A percentile compares a stretch with the other conserved stretches of the same genome.
Evolutionary conservation across 2,888 invertebrate species (phyloP).

Genomic region (Blastobasis lacticolella): DNA sequence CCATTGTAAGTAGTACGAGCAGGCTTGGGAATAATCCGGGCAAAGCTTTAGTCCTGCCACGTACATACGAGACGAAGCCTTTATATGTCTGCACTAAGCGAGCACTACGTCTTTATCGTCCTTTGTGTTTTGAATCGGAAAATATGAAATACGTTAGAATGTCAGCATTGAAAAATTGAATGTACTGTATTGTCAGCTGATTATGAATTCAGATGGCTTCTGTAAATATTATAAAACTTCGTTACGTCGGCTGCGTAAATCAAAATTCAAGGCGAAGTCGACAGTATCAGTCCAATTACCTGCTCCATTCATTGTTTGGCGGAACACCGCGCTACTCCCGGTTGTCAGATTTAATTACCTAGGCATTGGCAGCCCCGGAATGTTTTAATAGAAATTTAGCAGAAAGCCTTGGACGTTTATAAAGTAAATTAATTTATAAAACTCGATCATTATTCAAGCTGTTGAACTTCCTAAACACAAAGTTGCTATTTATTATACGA

Average conservation of each 20-base stretch:
- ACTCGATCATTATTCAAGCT: neutral
- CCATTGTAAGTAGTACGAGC: too few relatives aligned
- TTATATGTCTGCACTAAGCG: too few relatives aligned
- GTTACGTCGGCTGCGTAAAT: neutral
- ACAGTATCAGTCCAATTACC: neutral
- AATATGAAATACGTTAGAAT: too few relatives aligned
- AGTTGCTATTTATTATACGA: neutral
- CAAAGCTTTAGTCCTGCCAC: too few relatives aligned
- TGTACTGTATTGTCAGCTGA: too few relatives aligned
- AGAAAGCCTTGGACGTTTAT: neutral
- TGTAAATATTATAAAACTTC: too few relatives aligned
- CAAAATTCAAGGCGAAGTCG: neutral
- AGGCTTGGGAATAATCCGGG: too few relatives aligned
- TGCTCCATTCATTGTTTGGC: conserved; percentile 2
- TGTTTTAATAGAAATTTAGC: conserved; percentile 2
- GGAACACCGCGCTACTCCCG: neutral
- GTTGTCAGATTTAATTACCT: conserved; percentile 4
- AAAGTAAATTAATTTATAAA: neutral
- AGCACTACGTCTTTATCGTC: too few relatives aligned
- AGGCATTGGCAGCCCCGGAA: conserved; percentile 1
- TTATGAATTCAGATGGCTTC: too few relatives aligned
- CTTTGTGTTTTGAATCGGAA: too few relatives aligned
- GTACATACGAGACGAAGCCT: too few relatives aligned
- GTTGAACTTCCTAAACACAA: neutral
- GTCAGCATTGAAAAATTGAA: too few relatives aligned